phyloP scores from a whole-genome alignment of 2,888 invertebrate species.

The Stenodera caucasica region DNA sequence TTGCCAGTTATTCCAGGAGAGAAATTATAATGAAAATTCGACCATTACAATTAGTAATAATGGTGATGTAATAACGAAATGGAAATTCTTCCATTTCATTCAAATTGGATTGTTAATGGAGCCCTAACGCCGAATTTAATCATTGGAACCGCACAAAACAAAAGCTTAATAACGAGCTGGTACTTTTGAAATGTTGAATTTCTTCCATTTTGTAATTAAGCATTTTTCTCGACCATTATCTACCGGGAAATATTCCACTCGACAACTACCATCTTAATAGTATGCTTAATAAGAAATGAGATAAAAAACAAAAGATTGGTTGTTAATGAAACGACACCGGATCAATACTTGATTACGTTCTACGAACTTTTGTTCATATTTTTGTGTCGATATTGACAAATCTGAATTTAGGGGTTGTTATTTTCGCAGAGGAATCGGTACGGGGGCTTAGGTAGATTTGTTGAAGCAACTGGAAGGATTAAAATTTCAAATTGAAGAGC shows the following conservation, averaged over 20 bases:
- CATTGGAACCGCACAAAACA: neutral
- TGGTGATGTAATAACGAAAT: neutral
- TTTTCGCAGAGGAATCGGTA: neutral
- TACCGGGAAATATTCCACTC: neutral
- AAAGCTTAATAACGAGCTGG: neutral
- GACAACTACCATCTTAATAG: neutral
- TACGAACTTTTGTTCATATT: neutral
- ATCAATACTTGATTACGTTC: neutral
- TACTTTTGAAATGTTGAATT: neutral
- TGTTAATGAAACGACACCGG: neutral
- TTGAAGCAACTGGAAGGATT: slow-evolving; percentile 25
- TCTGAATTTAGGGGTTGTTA: neutral
- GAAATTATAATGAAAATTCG: too few species aligned
- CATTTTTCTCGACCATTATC: neutral
- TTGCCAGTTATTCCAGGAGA: too few species aligned
- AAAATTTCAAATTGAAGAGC: slow-evolving; percentile 36
- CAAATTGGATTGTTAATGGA: neutral
- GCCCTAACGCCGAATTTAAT: neutral
- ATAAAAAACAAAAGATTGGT: neutral
- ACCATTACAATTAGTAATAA: too few species aligned
- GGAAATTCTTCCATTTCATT: neutral
- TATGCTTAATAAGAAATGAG: too few species aligned
- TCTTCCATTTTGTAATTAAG: neutral
- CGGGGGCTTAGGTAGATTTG: neutral
- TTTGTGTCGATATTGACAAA: neutral